Evolutionary conservation across 2,113 vertebrate genomes (phyloP).

Genomic region (Pardalotus punctatus): DNA sequence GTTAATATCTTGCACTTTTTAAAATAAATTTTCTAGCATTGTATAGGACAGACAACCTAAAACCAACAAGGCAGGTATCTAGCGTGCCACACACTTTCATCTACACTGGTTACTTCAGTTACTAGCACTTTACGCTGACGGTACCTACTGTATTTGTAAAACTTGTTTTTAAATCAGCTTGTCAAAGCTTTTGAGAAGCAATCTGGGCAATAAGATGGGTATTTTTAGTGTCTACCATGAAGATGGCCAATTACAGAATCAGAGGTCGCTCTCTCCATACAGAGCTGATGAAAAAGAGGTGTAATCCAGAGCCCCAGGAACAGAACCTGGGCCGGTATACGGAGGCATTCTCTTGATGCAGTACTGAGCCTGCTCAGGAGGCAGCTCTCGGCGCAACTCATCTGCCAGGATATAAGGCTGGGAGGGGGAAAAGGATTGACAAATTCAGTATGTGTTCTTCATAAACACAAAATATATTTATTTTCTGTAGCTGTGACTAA

Average conservation of each 20-base stretch:
- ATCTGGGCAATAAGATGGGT: conserved; percentile 59
- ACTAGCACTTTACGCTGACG: conserved; percentile 20
- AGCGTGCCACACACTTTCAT: conserved; percentile 18
- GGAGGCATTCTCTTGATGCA: conserved; percentile 86
- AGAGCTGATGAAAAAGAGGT: conserved; percentile 83
- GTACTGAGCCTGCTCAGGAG: conserved; percentile 87
- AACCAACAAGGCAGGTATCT: conserved; percentile 49
- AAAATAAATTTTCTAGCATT: not conserved
- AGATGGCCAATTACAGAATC: conserved; percentile 41
- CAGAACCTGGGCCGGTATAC: conserved; percentile 74
- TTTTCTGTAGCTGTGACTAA: not conserved
- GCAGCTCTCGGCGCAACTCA: conserved; percentile 83
- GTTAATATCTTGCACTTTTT: not conserved
- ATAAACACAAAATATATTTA: not conserved
- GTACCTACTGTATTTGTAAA: conserved; percentile 50
- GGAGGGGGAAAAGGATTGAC: not conserved
- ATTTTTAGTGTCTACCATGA: conserved; percentile 17
- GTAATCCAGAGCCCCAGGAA: conserved; percentile 85
- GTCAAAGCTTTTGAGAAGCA: conserved; percentile 64
- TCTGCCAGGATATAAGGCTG: conserved; percentile 85
- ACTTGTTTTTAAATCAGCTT: conserved; percentile 45
- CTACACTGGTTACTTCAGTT: not conserved
- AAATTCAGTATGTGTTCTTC: not conserved
- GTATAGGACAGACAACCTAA: conserved; percentile 49
- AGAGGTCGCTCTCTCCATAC: conserved; percentile 88